Percentiles rank a stretch among this genome's conserved stretches.
Conservation (phyloP, 2,113 vertebrate genomes). For the Dicerorhinus sumatrensis region DNA sequence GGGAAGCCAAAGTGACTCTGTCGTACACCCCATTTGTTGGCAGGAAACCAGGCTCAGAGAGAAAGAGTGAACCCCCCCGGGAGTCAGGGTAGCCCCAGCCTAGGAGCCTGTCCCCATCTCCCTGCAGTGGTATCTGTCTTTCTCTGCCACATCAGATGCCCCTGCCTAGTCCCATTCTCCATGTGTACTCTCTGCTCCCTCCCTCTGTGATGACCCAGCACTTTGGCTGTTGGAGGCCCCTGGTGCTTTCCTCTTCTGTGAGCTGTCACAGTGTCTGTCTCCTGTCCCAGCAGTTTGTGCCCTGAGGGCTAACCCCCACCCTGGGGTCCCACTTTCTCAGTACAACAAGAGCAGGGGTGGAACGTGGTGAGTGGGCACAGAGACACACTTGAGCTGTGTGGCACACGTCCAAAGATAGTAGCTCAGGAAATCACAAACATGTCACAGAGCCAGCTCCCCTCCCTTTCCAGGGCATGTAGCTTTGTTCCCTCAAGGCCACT, state of each 20-base stretch:
- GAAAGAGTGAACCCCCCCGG: fast-evolving
- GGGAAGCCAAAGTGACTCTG: background rate
- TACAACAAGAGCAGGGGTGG: background rate
- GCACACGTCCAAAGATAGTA: background rate
- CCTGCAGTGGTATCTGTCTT: background rate
- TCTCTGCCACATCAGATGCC: background rate
- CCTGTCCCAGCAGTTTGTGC: too few relatives aligned
- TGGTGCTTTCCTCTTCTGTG: too few relatives aligned
- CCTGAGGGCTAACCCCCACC: background rate
- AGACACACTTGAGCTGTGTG: background rate
- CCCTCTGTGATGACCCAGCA: too few relatives aligned
- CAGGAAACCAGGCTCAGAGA: background rate
- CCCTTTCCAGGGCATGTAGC: background rate
- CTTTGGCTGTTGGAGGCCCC: too few relatives aligned
- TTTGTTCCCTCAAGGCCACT: constrained; percentile 45
- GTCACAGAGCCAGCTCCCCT: fast-evolving
- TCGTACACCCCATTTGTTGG: background rate
- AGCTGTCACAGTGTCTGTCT: too few relatives aligned
- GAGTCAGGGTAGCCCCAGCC: background rate
- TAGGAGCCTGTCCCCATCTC: background rate
- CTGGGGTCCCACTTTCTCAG: background rate
- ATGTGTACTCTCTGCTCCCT: background rate
- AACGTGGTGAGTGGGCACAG: fast-evolving
- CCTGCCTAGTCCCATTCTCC: background rate
- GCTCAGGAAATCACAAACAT: background rate